Evolutionary conservation across 2,888 invertebrate genomes (phyloP), one percentile per base, ranked within the genome.

Genomic region (Vannuccia rotundouncinata): DNA sequence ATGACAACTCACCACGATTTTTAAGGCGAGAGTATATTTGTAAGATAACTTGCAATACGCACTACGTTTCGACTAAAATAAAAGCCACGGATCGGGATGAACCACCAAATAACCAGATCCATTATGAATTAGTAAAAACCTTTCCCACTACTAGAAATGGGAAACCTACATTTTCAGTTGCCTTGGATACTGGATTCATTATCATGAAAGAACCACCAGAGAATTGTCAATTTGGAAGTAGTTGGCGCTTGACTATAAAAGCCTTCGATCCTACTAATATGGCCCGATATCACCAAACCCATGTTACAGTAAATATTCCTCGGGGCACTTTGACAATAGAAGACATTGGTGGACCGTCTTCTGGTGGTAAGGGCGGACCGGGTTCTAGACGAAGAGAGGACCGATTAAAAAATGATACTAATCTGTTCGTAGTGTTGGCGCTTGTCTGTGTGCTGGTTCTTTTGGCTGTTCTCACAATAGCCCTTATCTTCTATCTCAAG

Each of bases 401-500:
- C 25, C 13, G 25, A 22, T 2, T 66, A 22, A 66, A 22, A 22
- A 66, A 27, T 22, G 66, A 66, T 66, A 27, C 66, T 22, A 66
- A 66, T 66, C 66, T 66, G 13, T 66, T 66, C 25, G 66, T 66
- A 27, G 66, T 66, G 5, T 17, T 66, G 13, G 66, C 66, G 22
- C 22, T 66, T 17, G 66, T 66, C 66, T 66, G 66, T 66, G 66
- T 66, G 22, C 25, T 27, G 2, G 66, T 66, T 17, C 25, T 66
- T n/a, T 22, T 66, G 25, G 66, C 66, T 66, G 66, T 66, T 13
- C 66, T 66, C 22, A 66, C 25, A 27, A 5, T 66, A 2, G 5
- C 66, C 10, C 66, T 66, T 66, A 66, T 66, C 25, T 27, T 66
- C 66, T 66, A 66, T 22, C 66, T 66, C 22, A 66, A 66, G 66